Base-by-base conservation (phyloP, 2,888 invertebrate genomes). In the Callyntrura guangdongensis region DNA sequence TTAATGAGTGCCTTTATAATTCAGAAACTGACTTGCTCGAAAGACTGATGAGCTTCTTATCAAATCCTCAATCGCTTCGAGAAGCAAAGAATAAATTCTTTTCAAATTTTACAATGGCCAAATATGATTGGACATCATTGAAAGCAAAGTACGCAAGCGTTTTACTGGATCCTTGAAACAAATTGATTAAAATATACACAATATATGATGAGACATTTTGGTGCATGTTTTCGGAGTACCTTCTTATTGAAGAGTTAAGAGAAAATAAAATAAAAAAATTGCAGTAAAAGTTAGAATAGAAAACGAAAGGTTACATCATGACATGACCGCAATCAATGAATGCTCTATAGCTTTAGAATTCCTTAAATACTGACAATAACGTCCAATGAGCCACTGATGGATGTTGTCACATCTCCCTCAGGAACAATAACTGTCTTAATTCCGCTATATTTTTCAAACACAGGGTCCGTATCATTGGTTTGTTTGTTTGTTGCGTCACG, bases 1-100 rank as follows among this genome's bases (percentile, higher is more conserved):
- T 96, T 86, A 95, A 95, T 67, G 95, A 96, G 72, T 96, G 96
- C 94, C 95, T 97, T 3, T 97, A 96, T 94, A 95, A 96, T 74
- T 96, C 96, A 90, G 95, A 95, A 85, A 95, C 96, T 87, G 96
- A 96, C 91, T 95, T 97, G 56, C 95, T 95, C 84, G 95, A 95
- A 94, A 96, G 95, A 94, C 94, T 97, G 56, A 81, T 25, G 12
- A 17, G 14, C 9, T 91, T 90, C 69, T n/a, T 92, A 8, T 8
- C 14, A 17, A 45, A 90, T 56, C 86, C 83, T 25, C 64, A 45
- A 12, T 20, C 20, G 14, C 92, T 93, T 56, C 49, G 6, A 12
- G 5, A 77, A 17, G 56, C n/a, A 6, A 92, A 91, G 36, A 11
- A 20, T 0, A 5, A 20, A n/a, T 72, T 92, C 49, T 77, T 85